Percentiles rank a stretch among this genome's conserved stretches.
Evolutionary conservation across 2,888 invertebrate genomes (phyloP).

Genomic region (Mythimna ferrago): DNA sequence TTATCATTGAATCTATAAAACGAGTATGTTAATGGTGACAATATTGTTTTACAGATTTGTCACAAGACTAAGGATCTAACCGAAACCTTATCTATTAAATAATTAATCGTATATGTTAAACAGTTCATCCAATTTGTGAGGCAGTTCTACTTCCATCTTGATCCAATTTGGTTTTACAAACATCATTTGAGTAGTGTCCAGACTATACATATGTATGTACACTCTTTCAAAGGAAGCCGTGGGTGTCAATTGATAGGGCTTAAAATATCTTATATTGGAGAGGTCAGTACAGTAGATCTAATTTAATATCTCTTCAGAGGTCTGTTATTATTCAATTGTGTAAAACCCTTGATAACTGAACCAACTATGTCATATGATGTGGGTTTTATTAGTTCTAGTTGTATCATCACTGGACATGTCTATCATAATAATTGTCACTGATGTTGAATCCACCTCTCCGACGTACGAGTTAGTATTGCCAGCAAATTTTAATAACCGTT

Average conservation of each 20-base stretch:
- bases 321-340: slow-evolving; percentile 31
- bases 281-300: slow-evolving; percentile 20
- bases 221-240: slow-evolving; percentile 19
- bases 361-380: background rate
- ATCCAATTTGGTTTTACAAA: slow-evolving; percentile 36
- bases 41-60: background rate
- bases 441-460: too few relatives aligned
- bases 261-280: slow-evolving; percentile 12
- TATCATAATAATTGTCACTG: too few relatives aligned
- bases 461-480: background rate
- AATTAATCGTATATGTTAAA: slow-evolving; percentile 25
- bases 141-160: slow-evolving; percentile 28
- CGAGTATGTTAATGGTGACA: background rate
- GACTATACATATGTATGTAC: background rate
- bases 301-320: slow-evolving; percentile 4
- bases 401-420: background rate
- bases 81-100: slow-evolving; percentile 23
- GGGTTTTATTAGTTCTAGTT: background rate
- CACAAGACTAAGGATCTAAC: background rate
- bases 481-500: background rate
- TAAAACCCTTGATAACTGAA: background rate
- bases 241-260: slow-evolving; percentile 14
- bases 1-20: background rate
- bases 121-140: slow-evolving; percentile 27
- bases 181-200: slow-evolving; percentile 3